Base-by-base conservation (phyloP, 2,888 invertebrate genomes). In the Tetropium fuscum region DNA sequence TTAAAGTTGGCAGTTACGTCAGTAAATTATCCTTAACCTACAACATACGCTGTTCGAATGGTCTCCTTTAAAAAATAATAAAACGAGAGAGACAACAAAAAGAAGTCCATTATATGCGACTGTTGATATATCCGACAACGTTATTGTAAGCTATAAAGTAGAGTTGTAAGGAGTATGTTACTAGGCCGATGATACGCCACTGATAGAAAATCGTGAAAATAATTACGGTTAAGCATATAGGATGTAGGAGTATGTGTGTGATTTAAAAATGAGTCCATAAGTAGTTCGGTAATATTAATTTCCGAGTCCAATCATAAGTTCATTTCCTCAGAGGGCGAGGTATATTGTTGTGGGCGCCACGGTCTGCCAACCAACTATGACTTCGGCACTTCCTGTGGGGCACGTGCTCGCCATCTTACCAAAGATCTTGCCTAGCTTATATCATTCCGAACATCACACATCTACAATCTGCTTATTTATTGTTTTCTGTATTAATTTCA, bases 251-350 rank as follows among this genome's bases (percentile, higher is more conserved):
- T 55, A 44, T 44, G 53, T 20, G 53, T 53, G 48, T 15, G 44
- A 64, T 53, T 43, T 60, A 54, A 61, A 56, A 61, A 53, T 54
- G 40, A 13, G 34, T 55, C 53, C 54, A 62, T 68, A 73, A 69
- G 64, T 66, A 66, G 68, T 71, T 70, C 65, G 66, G 68, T 64
- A 70, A 71, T 76, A 74, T 76, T 78, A 78, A 76, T 78, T 77
- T 77, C 75, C 75, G 75, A 77, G 75, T 71, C 72, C 77, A 79
- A 76, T 77, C 79, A 79, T 77, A 78, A 79, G 79, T 78, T 77
- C 76, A 78, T 79, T 78, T 78, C 76, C 77, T 78, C 69, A 65
- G 74, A 73, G 75, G 76, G 73, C 76, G 74, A 74, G 75, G 73
- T 75, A 74, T 73, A 64, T 74, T 75, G n/a, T n/a, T n/a, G 74